These are phyloP conservation scores for Neolamprologus falcicula DNA, from an alignment of 2,113 vertebrate species.

Conservation along the genomic window DNA sequence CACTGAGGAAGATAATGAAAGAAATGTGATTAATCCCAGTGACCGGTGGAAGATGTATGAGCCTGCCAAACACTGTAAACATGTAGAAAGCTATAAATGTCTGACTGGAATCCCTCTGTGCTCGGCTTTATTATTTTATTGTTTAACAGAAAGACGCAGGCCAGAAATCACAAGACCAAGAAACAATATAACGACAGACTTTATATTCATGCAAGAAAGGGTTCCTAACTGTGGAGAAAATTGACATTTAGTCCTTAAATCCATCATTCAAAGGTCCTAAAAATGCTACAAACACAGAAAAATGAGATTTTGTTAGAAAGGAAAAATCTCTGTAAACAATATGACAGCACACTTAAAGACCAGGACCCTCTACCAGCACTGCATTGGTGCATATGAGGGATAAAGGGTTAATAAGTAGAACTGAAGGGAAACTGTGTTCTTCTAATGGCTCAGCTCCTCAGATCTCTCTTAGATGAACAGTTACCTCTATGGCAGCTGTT, in stretches of 20 bases:
- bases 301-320: background rate
- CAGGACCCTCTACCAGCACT: background rate
- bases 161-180: background rate
- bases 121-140: background rate
- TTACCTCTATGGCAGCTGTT: background rate
- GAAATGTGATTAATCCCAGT: background rate
- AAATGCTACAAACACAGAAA: background rate
- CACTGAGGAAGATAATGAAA: background rate
- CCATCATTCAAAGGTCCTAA: background rate
- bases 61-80: background rate
- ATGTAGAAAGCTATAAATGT: background rate
- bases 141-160: background rate
- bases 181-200: background rate
- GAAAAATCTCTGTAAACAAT: background rate
- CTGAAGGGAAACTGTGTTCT: background rate
- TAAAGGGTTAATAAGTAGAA: background rate
- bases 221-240: background rate
- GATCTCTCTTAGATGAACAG: background rate
- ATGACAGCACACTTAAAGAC: background rate
- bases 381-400: background rate
- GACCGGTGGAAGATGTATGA: background rate
- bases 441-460: background rate
- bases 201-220: background rate
- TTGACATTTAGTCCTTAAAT: background rate
- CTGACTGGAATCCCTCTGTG: background rate